Conservation (phyloP, 2,888 invertebrate genomes). For the Cistogaster globosa region DNA sequence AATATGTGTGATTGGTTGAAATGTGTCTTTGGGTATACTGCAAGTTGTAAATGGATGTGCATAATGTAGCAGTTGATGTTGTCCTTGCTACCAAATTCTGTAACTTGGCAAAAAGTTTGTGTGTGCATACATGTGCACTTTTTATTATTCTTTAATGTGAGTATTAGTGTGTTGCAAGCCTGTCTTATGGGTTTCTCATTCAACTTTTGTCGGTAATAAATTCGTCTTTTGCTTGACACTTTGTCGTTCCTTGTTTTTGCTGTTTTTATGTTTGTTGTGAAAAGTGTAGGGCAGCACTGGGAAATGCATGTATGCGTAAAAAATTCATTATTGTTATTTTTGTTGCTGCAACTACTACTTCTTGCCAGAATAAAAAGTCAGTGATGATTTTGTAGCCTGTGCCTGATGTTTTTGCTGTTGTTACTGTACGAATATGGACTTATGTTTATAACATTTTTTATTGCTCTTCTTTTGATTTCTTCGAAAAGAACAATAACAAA, state of each 20-base stretch:
- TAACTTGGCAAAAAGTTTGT: slow-evolving; percentile 33
- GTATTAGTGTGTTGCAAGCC: slow-evolving; percentile 48
- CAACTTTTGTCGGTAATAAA: slow-evolving; percentile 76
- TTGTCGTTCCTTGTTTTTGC: slow-evolving; percentile 68
- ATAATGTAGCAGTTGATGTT: slow-evolving; percentile 40
- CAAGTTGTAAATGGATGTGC: slow-evolving; percentile 38
- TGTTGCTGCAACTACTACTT: slow-evolving; percentile 9
- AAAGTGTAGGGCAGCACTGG: slow-evolving; percentile 56
- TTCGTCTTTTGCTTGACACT: slow-evolving; percentile 78
- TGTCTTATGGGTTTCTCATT: slow-evolving; percentile 66
- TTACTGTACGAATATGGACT: slow-evolving; percentile 54
- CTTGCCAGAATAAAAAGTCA: slow-evolving; percentile 39
- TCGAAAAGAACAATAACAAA: slow-evolving; percentile 40
- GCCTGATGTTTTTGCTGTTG: slow-evolving; percentile 25
- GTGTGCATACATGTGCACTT: neutral
- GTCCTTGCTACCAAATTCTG: slow-evolving; percentile 62
- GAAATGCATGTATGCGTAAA: slow-evolving; percentile 63
- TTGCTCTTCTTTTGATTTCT: slow-evolving; percentile 51
- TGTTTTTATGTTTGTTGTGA: slow-evolving; percentile 34
- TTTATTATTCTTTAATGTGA: neutral
- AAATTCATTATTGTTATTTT: slow-evolving; percentile 45
- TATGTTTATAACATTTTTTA: slow-evolving; percentile 34
- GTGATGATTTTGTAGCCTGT: slow-evolving; percentile 49
- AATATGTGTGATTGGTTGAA: neutral
- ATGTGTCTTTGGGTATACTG: slow-evolving; percentile 13